Conservation (phyloP, 2,113 vertebrate genomes). For the Oxygymnocypris stewartii region DNA sequence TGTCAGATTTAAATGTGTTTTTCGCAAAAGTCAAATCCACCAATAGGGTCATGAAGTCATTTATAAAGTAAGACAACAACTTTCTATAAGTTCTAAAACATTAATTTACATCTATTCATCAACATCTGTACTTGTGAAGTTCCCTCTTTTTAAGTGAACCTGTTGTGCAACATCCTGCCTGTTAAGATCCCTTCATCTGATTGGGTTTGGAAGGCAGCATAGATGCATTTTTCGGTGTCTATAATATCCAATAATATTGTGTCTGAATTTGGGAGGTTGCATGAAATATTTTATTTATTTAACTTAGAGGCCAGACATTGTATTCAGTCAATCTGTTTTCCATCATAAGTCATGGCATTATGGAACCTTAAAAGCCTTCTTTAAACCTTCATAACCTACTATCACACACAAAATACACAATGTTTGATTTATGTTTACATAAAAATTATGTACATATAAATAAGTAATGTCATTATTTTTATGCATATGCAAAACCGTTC, state of each 20-base stretch:
- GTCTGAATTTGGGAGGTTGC: not conserved
- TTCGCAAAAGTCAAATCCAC: not conserved
- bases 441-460: not conserved
- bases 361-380: not conserved
- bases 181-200: too few species aligned
- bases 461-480: not conserved
- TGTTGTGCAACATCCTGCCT: not conserved
- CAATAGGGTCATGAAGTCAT: not conserved
- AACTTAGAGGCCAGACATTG: not conserved
- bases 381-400: not conserved
- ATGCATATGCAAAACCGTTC: not conserved
- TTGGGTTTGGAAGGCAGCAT: not conserved
- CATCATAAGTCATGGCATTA: not conserved
- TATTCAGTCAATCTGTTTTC: not conserved
- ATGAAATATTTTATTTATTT: not conserved
- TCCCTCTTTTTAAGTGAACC: not conserved
- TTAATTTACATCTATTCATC: not conserved
- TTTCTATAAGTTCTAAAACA: not conserved
- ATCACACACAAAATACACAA: not conserved
- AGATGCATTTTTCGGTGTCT: not conserved
- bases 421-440: not conserved
- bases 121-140: not conserved
- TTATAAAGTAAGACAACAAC: not conserved
- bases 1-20: conserved; percentile 1
- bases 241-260: not conserved